Conservation (phyloP, 2,113 vertebrate species). For the Campylorhamphus procurvoides region DNA sequence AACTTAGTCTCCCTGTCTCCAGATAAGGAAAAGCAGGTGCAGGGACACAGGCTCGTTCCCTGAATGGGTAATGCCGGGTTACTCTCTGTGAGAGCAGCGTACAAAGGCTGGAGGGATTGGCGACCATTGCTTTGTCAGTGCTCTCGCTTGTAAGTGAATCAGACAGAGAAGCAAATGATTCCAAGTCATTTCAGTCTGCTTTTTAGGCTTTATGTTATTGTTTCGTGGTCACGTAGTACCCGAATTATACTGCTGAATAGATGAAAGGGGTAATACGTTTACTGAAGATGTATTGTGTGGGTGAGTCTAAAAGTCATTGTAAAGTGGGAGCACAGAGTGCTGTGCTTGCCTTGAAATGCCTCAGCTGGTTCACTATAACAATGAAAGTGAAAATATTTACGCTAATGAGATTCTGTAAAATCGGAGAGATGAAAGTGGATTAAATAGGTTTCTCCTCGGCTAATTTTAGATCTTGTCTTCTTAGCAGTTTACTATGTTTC, state of each 20-base stretch:
- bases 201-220: not conserved
- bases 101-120: not conserved
- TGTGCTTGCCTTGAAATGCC: not conserved
- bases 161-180: not conserved
- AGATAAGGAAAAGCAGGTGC: not conserved
- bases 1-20: accelerated
- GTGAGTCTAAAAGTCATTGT: not conserved
- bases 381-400: constrained; percentile 26
- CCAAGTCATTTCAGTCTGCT: not conserved
- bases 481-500: not conserved
- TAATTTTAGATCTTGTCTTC: not conserved
- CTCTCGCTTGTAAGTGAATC: not conserved
- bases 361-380: not conserved
- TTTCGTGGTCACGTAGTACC: not conserved
- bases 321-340: not conserved
- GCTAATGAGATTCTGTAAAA: not conserved
- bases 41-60: not conserved
- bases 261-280: not conserved
- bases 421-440: not conserved
- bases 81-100: not conserved
- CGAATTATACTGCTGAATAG: not conserved
- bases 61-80: not conserved
- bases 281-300: not conserved
- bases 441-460: not conserved
- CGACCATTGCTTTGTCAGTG: not conserved